Conservation (phyloP, 1,140 invertebrate species). For the Zaprionus inermis region DNA sequence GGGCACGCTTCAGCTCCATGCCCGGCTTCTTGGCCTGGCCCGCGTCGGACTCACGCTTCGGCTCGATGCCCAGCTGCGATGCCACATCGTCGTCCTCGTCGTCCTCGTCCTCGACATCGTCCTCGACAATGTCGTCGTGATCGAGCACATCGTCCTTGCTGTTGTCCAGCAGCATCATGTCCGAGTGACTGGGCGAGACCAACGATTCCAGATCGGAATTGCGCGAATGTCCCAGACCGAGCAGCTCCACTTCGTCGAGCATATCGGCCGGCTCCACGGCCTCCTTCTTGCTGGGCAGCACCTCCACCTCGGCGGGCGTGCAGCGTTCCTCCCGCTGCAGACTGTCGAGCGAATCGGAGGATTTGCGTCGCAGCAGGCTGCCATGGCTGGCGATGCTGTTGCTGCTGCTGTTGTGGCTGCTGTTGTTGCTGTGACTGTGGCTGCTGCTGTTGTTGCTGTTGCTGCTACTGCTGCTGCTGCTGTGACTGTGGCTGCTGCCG, state of each 20-base stretch:
- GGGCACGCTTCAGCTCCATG: conserved; percentile 93
- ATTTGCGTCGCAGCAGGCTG: conserved; percentile 69
- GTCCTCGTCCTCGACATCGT: conserved; percentile 84
- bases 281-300: conserved; percentile 74
- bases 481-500: conserved; percentile 64
- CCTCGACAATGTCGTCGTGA: conserved; percentile 84
- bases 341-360: conserved; percentile 72
- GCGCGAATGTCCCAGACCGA: conserved; percentile 68
- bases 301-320: conserved; percentile 10
- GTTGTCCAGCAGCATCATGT: conserved; percentile 86
- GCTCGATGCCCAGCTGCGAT: conserved; percentile 82
- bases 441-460: conserved; percentile 42
- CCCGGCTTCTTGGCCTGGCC: conserved; percentile 72
- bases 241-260: conserved; percentile 77
- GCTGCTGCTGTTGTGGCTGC: conserved; percentile 43
- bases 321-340: conserved; percentile 58
- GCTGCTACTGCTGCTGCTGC: conserved; percentile 47
- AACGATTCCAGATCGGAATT: conserved; percentile 85
- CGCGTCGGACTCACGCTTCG: conserved; percentile 66
- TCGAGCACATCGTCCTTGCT: conserved; percentile 88
- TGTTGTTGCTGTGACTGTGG: conserved; percentile 51
- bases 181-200: conserved; percentile 87
- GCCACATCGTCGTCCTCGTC: conserved; percentile 79
- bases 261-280: conserved; percentile 78
- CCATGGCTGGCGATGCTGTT: conserved; percentile 63